A percentile compares a stretch with the other conserved stretches of the same genome.
Evolutionary conservation across 1,140 invertebrate species (phyloP).

Genomic region (Plodia interpunctella): DNA sequence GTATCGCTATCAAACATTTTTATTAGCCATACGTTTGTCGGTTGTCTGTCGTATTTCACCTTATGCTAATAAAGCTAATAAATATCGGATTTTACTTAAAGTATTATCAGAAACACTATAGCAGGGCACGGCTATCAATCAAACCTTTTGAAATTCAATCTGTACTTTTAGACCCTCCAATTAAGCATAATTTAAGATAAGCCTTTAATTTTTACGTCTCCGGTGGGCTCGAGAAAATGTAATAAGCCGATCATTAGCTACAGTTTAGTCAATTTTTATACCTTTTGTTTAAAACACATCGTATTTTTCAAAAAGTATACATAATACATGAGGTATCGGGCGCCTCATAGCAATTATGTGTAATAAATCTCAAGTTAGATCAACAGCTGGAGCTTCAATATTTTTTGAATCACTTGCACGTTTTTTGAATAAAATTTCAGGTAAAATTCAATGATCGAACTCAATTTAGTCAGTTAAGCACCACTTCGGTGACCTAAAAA

Average conservation of each 20-base stretch:
- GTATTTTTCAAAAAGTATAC: conserved; percentile 63
- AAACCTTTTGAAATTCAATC: conserved; percentile 69
- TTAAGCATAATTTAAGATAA: conserved; percentile 76
- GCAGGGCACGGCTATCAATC: conserved; percentile 62
- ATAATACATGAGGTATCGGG: conserved; percentile 66
- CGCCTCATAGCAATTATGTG: conserved; percentile 66
- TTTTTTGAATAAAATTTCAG: conserved; percentile 12
- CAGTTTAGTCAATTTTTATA: conserved; percentile 49
- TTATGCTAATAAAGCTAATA: conserved; percentile 45
- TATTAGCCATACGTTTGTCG: conserved; percentile 12
- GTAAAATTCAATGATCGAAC: conserved; percentile 24
- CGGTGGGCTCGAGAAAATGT: conserved; percentile 63
- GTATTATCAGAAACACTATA: conserved; percentile 42
- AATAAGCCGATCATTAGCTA: conserved; percentile 68
- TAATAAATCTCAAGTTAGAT: conserved; percentile 71
- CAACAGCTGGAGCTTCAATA: conserved; percentile 57
- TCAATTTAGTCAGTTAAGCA: conserved; percentile 33
- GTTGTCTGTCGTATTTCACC: conserved; percentile 13
- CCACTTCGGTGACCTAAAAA: conserved; percentile 52
- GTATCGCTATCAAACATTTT: conserved; percentile 9
- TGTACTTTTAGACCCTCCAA: conserved; percentile 70
- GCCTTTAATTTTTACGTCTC: conserved; percentile 71
- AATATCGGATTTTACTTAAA: conserved; percentile 37
- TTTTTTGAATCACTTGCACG: conserved; percentile 22
- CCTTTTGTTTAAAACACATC: conserved; percentile 67